A percentile compares a stretch with the other conserved stretches of the same genome.
Conservation (phyloP, 2,888 invertebrate genomes). For the Synergus gifuensis region DNA sequence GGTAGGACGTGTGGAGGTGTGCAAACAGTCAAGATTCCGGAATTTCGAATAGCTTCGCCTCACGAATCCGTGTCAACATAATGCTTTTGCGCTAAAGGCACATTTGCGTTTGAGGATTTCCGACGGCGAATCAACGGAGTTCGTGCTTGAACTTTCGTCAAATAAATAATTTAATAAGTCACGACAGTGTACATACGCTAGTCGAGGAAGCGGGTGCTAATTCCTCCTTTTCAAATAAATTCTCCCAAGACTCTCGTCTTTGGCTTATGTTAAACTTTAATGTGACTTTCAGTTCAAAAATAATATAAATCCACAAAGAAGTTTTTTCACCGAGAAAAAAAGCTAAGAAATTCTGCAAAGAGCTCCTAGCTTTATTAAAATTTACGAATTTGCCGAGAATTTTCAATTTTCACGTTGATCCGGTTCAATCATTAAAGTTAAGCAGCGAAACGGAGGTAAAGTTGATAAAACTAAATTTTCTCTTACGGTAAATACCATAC, state of each 20-base stretch:
- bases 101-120: constrained; percentile 59
- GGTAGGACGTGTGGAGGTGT: constrained; percentile 49
- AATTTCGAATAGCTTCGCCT: constrained; percentile 56
- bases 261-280: not conserved
- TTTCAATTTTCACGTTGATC: too few species aligned
- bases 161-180: constrained; percentile 51
- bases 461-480: not conserved
- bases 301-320: constrained; percentile 9
- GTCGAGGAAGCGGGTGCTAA: constrained; percentile 34
- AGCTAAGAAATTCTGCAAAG: too few species aligned
- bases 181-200: constrained; percentile 25
- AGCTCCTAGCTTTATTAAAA: too few species aligned
- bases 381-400: too few species aligned
- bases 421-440: too few species aligned
- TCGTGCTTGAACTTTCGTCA: constrained; percentile 54
- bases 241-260: constrained; percentile 23
- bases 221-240: constrained; percentile 37
- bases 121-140: constrained; percentile 55
- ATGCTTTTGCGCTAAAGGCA: constrained; percentile 56
- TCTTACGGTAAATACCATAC: not conserved
- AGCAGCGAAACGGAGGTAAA: too few species aligned
- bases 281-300: not conserved
- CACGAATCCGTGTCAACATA: constrained; percentile 57
- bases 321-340: not conserved
- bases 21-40: constrained; percentile 60